Evolutionary conservation across 2,888 invertebrate species (phyloP).

Genomic region (Aspidiotus rigidus): DNA sequence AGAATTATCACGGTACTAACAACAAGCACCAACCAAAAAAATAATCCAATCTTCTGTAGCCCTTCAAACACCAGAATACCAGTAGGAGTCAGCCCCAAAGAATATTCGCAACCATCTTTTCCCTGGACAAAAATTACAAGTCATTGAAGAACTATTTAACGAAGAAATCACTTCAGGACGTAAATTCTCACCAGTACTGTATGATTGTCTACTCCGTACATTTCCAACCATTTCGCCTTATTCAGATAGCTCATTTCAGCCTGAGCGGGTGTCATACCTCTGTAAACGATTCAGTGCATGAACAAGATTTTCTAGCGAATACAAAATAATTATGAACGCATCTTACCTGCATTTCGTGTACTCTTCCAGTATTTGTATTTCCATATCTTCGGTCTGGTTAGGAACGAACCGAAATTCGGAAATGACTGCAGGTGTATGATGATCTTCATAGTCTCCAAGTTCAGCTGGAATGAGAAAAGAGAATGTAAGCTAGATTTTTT

Average conservation of each 20-base stretch:
- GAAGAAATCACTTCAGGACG: background rate
- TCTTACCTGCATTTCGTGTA: slow-evolving; percentile 65
- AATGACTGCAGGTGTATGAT: slow-evolving; percentile 91
- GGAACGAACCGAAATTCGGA: slow-evolving; percentile 97
- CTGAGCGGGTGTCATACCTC: slow-evolving; percentile 84
- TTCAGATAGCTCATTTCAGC: slow-evolving; percentile 91
- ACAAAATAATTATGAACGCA: background rate
- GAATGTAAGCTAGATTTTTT: too few species aligned
- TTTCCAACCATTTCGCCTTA: slow-evolving; percentile 94
- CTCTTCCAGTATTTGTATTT: slow-evolving; percentile 84
- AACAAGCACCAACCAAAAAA: slow-evolving; percentile 63
- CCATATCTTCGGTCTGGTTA: slow-evolving; percentile 92
- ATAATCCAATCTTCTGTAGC: slow-evolving; percentile 90
- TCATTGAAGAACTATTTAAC: background rate
- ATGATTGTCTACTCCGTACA: slow-evolving; percentile 99
- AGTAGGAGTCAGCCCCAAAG: slow-evolving; percentile 92
- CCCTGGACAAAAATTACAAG: slow-evolving; percentile 46
- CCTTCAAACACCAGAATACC: slow-evolving; percentile 98
- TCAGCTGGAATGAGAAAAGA: slow-evolving; percentile 58
- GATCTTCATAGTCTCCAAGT: slow-evolving; percentile 83
- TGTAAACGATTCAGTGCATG: slow-evolving; percentile 39
- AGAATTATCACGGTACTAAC: background rate
- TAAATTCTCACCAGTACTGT: slow-evolving; percentile 63
- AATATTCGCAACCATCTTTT: slow-evolving; percentile 93
- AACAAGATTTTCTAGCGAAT: background rate